A percentile compares a stretch with the other conserved stretches of the same genome.
Conservation (phyloP, 2,888 invertebrate species). For the Lysandra bellargus region DNA sequence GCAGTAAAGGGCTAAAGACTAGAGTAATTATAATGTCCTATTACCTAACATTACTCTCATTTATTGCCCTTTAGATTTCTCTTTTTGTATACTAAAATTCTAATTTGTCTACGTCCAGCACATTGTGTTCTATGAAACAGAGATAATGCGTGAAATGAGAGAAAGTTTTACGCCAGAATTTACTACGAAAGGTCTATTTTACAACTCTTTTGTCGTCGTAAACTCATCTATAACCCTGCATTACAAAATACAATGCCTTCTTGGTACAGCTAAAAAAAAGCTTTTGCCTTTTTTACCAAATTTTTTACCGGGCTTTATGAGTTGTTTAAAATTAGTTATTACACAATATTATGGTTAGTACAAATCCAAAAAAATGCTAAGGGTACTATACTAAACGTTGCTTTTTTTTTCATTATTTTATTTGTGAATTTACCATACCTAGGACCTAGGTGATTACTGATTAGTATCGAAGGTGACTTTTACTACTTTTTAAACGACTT, state of each 20-base stretch:
- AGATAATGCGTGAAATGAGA: slow-evolving; percentile 23
- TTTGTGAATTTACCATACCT: too few species aligned
- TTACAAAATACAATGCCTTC: neutral
- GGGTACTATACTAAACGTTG: too few species aligned
- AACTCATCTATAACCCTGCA: neutral
- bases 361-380: too few species aligned
- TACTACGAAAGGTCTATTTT: slow-evolving; percentile 4
- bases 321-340: too few species aligned
- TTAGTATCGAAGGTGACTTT: too few species aligned
- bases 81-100: slow-evolving; percentile 18
- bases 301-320: too few species aligned
- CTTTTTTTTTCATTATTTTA: too few species aligned
- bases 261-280: neutral
- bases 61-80: slow-evolving; percentile 13
- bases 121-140: neutral
- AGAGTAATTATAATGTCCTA: neutral
- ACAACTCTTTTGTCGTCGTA: slow-evolving; percentile 8
- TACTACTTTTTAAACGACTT: too few species aligned
- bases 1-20: neutral
- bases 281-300: neutral
- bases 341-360: too few species aligned
- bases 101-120: slow-evolving; percentile 5
- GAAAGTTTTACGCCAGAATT: slow-evolving; percentile 13
- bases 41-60: neutral
- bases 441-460: too few species aligned